A percentile compares a stretch with the other conserved stretches of the same genome.
phyloP scores from a whole-genome alignment of 2,113 vertebrate genomes.

The Helogale parvula region DNA sequence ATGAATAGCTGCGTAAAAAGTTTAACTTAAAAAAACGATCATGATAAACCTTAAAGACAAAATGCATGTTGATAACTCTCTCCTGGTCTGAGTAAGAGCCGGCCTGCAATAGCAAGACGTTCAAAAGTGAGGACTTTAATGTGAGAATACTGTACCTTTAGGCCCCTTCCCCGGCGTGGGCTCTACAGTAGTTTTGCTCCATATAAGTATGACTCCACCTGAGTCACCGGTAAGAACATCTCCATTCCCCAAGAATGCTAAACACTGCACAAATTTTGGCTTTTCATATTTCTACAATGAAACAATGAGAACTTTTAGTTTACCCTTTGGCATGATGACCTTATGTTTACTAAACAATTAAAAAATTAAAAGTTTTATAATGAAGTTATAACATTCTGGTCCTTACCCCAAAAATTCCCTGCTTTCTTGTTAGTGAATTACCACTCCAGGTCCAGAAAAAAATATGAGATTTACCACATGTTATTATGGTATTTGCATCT shows the following conservation, averaged over 20 bases:
- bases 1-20: background rate
- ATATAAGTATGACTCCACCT: conserved; percentile 95
- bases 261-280: conserved; percentile 97
- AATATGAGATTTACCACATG: conserved; percentile 98
- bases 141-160: conserved; percentile 88
- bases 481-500: conserved; percentile 95
- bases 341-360: conserved; percentile 27
- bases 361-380: conserved; percentile 26
- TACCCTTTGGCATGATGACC: conserved; percentile 13
- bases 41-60: conserved; percentile 15
- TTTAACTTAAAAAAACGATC: background rate
- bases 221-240: conserved; percentile 98
- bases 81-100: background rate
- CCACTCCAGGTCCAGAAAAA: conserved; percentile 99
- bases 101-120: background rate
- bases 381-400: conserved; percentile 38
- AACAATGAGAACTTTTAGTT: conserved; percentile 70
- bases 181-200: conserved; percentile 93
- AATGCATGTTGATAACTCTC: background rate
- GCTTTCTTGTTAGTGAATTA: conserved; percentile 94
- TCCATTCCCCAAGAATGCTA: conserved; percentile 95
- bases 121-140: background rate
- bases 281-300: conserved; percentile 96
- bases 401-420: conserved; percentile 98
- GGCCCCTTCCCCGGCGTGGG: conserved; percentile 93